phyloP scores from a whole-genome alignment of 2,113 vertebrate species.

The Carollia perspicillata region DNA sequence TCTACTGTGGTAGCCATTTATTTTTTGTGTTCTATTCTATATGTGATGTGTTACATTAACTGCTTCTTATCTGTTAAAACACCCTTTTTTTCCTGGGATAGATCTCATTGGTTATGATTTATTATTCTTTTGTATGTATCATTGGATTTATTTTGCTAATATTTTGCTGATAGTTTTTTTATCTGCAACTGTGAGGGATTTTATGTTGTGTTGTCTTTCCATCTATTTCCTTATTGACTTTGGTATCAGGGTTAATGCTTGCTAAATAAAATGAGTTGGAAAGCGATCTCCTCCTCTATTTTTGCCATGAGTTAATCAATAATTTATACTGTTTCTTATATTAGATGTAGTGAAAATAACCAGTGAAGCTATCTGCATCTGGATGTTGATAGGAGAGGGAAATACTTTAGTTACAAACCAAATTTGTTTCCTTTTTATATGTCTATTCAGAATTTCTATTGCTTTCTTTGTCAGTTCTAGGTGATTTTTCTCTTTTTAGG shows the following conservation, averaged over 20 bases:
- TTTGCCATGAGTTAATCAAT: not conserved
- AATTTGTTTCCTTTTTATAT: not conserved
- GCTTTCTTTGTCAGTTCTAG: not conserved
- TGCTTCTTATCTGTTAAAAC: too few relatives aligned
- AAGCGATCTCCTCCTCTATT: not conserved
- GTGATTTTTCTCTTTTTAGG: not conserved
- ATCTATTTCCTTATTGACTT: too few relatives aligned
- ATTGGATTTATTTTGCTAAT: too few relatives aligned
- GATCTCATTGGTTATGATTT: too few relatives aligned
- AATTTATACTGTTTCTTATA: not conserved
- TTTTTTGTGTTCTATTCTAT: too few relatives aligned
- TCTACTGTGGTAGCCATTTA: too few relatives aligned
- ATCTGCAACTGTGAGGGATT: too few relatives aligned
- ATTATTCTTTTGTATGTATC: too few relatives aligned
- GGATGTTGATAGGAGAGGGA: not conserved
- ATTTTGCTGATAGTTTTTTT: too few relatives aligned
- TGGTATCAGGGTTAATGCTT: not conserved
- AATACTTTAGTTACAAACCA: not conserved
- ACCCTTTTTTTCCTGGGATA: too few relatives aligned
- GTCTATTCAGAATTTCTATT: not conserved
- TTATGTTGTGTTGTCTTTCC: too few relatives aligned
- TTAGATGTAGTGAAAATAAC: not conserved
- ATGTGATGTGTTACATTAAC: too few relatives aligned
- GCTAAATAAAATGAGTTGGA: not conserved
- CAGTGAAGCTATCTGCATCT: not conserved